These are phyloP conservation scores for Reticulitermes lucifugus DNA, from an alignment of 2,888 invertebrate genomes.

Conservation along the genomic window DNA sequence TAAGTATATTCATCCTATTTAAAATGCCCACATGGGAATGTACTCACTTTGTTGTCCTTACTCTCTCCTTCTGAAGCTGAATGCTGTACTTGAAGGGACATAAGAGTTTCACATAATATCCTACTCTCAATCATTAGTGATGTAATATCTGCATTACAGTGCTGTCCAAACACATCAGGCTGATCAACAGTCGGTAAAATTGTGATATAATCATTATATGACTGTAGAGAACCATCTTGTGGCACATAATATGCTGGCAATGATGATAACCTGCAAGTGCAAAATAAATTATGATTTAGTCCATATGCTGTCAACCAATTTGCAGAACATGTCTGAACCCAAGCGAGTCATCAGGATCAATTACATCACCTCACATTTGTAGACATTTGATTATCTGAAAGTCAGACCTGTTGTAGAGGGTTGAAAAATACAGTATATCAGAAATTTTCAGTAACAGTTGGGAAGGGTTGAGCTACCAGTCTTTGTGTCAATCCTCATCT, in stretches of 20 bases:
- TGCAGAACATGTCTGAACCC: too few species aligned
- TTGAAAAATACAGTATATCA: too few species aligned
- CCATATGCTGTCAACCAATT: too few species aligned
- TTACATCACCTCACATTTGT: too few species aligned
- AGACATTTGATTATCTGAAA: too few species aligned
- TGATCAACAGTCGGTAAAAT: constrained; percentile 82
- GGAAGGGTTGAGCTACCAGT: too few species aligned
- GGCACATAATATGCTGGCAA: constrained; percentile 86
- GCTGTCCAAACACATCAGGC: constrained; percentile 91
- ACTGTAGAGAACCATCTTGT: constrained; percentile 81
- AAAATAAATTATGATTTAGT: background rate
- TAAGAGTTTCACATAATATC: constrained; percentile 80
- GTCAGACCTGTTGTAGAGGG: too few species aligned
- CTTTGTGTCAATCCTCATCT: too few species aligned
- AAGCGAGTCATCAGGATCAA: too few species aligned
- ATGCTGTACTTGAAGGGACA: constrained; percentile 80
- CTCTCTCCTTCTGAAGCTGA: constrained; percentile 70
- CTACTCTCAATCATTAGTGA: constrained; percentile 85
- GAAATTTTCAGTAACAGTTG: too few species aligned
- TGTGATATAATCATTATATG: constrained; percentile 84
- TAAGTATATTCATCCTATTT: too few species aligned
- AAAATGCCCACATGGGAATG: too few species aligned
- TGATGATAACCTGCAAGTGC: constrained; percentile 73
- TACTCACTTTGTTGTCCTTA: constrained; percentile 75
- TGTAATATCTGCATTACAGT: constrained; percentile 90